Percentiles rank a stretch among this genome's conserved stretches.
phyloP scores from a whole-genome alignment of 53 echinoderm and acorn worm genomes.

The Holothuria leucospilota region DNA sequence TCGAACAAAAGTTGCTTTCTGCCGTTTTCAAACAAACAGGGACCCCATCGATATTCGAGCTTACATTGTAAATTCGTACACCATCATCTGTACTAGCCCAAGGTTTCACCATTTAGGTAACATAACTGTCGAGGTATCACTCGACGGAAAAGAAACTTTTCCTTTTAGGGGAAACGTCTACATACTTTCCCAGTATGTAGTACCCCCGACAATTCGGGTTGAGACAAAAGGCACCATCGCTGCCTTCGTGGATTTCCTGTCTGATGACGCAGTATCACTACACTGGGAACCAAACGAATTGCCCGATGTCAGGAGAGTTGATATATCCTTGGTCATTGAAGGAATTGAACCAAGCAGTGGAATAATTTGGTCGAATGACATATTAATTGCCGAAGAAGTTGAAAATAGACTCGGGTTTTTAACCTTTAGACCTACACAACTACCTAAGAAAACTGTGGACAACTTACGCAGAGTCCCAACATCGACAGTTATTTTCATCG shows the following conservation, averaged over 20 bases:
- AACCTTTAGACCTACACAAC: not conserved
- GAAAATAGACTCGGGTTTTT: not conserved
- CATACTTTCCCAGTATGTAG: slow-evolving; percentile 57
- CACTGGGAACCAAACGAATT: slow-evolving; percentile 43
- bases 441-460: slow-evolving; percentile 1
- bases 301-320: not conserved
- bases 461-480: not conserved
- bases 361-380: not conserved
- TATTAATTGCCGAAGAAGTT: not conserved
- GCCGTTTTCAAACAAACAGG: slow-evolving; percentile 52
- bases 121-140: slow-evolving; percentile 52
- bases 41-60: slow-evolving; percentile 50
- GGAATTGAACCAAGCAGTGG: not conserved
- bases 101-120: slow-evolving; percentile 53
- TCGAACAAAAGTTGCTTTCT: slow-evolving; percentile 10
- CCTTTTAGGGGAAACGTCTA: slow-evolving; percentile 66
- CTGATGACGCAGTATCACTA: slow-evolving; percentile 25
- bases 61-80: slow-evolving; percentile 16
- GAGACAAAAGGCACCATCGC: not conserved
- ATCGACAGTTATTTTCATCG: not conserved
- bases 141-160: slow-evolving; percentile 50
- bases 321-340: not conserved
- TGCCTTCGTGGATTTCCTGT: not conserved
- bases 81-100: slow-evolving; percentile 60
- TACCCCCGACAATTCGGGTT: slow-evolving; percentile 39